Evolutionary conservation across 2,113 vertebrate species (phyloP).

Genomic region (Notothenia coriiceps): DNA sequence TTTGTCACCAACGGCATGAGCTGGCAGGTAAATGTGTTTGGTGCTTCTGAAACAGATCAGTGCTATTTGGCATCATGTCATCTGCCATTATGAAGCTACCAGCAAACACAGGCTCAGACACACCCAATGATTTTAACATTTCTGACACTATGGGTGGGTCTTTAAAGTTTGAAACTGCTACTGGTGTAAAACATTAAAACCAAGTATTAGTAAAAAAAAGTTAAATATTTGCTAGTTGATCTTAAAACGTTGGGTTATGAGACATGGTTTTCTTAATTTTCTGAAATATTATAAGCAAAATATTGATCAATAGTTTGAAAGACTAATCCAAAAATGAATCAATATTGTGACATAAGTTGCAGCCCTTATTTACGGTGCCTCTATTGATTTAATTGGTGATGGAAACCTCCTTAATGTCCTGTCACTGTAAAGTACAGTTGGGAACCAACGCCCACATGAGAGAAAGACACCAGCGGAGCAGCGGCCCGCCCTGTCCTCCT

Average conservation of each 20-base stretch:
- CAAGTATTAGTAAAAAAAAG: neutral
- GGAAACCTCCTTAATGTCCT: neutral
- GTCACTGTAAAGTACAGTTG: neutral
- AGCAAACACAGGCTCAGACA: neutral
- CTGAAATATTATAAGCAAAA: neutral
- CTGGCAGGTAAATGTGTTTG: neutral
- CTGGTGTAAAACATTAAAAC: neutral
- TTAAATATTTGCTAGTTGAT: neutral
- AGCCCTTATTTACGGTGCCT: neutral
- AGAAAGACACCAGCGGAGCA: conserved; percentile 59
- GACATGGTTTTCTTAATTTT: neutral
- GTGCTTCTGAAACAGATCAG: neutral
- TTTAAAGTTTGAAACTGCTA: neutral
- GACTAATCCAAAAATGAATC: neutral
- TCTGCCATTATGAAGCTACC: neutral
- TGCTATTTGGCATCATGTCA: neutral
- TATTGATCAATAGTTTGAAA: no score
- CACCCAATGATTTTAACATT: neutral
- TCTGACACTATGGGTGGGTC: neutral
- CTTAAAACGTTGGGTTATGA: neutral
- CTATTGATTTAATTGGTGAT: neutral
- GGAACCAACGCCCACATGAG: conserved; percentile 60
- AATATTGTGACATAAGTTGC: no score
- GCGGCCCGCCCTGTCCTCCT: conserved; percentile 38
- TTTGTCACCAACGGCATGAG: neutral